Conservation (phyloP, 2,113 vertebrate species). For the Lonchura striata region DNA sequence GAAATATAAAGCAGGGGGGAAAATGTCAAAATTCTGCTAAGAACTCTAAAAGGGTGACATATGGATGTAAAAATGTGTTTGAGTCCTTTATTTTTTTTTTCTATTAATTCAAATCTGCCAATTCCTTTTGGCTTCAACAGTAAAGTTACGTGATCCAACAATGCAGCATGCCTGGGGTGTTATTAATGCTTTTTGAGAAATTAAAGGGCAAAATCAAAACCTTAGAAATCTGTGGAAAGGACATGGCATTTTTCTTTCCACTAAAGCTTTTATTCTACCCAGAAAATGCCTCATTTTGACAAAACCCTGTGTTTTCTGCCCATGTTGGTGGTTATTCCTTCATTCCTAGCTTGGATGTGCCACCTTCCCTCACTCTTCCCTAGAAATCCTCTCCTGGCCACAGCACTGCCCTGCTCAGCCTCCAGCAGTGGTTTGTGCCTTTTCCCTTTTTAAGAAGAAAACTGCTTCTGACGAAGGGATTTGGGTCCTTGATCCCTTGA, state of each 20-base stretch:
- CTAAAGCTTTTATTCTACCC: not conserved
- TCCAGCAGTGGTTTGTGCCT: not conserved
- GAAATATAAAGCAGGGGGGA: not conserved
- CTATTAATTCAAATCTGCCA: not conserved
- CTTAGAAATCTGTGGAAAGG: not conserved
- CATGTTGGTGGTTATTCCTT: not conserved
- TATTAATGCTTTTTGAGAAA: not conserved
- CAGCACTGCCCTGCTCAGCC: not conserved
- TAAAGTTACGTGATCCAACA: not conserved
- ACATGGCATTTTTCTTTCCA: rapidly evolving
- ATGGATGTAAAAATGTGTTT: not conserved
- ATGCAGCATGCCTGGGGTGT: not conserved
- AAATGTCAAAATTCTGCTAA: not conserved
- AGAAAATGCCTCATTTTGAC: not conserved
- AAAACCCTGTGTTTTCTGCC: not conserved
- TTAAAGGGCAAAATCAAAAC: not conserved
- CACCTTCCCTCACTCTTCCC: not conserved
- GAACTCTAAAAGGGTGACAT: not conserved
- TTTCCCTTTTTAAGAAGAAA: not conserved
- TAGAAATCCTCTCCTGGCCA: not conserved
- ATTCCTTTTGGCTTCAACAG: not conserved
- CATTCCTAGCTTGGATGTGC: not conserved
- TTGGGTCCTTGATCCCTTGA: not conserved
- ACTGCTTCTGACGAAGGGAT: not conserved
- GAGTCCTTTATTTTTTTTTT: not conserved